A percentile compares a stretch with the other conserved stretches of the same genome.
These are phyloP conservation scores for Lobophora halterata DNA, from an alignment of 2,888 invertebrate species.

Conservation along the genomic window DNA sequence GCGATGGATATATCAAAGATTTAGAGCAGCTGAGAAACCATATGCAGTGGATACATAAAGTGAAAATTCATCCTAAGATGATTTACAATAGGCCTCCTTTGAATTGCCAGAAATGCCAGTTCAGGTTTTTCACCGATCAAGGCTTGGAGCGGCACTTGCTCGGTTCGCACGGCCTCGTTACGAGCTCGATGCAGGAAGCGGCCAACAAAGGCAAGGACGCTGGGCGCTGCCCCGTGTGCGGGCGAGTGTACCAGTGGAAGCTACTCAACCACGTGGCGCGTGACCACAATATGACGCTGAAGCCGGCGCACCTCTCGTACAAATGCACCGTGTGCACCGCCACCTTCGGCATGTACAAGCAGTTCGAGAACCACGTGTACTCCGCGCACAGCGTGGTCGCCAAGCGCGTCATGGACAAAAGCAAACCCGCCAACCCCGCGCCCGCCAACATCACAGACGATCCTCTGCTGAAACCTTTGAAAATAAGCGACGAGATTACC, in stretches of 20 bases:
- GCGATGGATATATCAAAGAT: conserved; percentile 98
- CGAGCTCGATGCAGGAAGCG: conserved; percentile 97
- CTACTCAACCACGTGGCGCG: conserved; percentile 94
- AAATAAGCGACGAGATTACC: conserved; percentile 95
- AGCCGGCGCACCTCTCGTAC: conserved; percentile 96
- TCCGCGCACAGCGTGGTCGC: conserved; percentile 96
- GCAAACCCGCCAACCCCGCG: conserved; percentile 52
- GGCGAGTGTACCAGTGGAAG: conserved; percentile 91
- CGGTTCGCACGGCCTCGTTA: conserved; percentile 96
- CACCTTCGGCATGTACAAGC: conserved; percentile 97
- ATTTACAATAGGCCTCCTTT: conserved; percentile 96
- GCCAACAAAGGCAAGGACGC: conserved; percentile 97
- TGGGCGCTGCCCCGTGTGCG: conserved; percentile 96
- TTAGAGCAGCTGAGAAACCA: conserved; percentile 96
- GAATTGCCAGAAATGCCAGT: conserved; percentile 97
- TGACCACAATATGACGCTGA: conserved; percentile 95
- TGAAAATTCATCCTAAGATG: conserved; percentile 98
- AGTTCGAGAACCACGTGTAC: conserved; percentile 97
- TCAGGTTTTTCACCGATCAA: conserved; percentile 97
- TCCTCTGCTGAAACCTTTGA: conserved; percentile 88
- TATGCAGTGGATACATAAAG: conserved; percentile 99
- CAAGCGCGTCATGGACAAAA: conserved; percentile 91
- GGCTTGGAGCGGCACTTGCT: conserved; percentile 97
- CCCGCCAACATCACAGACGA: conserved; percentile 67
- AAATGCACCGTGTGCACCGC: conserved; percentile 98